These are phyloP conservation scores for Xestia xanthographa DNA, from an alignment of 2,888 invertebrate genomes.

Conservation along the genomic window DNA sequence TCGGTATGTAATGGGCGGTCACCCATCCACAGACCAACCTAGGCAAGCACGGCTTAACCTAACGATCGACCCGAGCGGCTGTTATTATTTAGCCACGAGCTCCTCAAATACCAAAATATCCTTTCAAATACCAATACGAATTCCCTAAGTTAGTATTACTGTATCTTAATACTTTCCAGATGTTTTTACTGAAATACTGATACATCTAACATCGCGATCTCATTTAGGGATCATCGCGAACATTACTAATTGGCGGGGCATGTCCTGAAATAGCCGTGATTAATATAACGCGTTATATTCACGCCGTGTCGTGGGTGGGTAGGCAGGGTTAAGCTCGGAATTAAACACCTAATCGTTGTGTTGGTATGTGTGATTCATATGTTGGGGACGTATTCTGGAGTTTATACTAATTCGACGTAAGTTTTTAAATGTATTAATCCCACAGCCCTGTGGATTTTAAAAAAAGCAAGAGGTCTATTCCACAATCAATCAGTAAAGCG, in stretches of 20 bases:
- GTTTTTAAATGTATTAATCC: not conserved
- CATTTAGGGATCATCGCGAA: conserved; percentile 44
- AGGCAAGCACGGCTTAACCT: too few relatives aligned
- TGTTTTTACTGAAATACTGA: conserved; percentile 30
- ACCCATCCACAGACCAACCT: too few relatives aligned
- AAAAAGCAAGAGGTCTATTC: too few relatives aligned
- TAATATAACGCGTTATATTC: conserved; percentile 52
- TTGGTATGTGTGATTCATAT: conserved; percentile 65
- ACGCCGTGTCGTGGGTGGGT: conserved; percentile 30
- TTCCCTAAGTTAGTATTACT: conserved; percentile 4
- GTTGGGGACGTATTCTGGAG: conserved; percentile 51
- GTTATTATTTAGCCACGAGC: too few relatives aligned
- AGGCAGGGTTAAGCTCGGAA: conserved; percentile 47
- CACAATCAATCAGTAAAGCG: too few relatives aligned
- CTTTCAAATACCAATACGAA: not conserved
- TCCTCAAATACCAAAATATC: too few relatives aligned
- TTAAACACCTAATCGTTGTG: conserved; percentile 55
- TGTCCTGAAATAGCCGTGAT: conserved; percentile 62
- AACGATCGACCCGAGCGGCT: too few relatives aligned
- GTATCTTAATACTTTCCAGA: conserved; percentile 33
- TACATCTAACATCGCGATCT: conserved; percentile 8
- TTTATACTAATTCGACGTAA: not conserved
- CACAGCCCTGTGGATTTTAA: not conserved
- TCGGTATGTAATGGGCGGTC: too few relatives aligned
- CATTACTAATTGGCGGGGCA: conserved; percentile 49